Evolutionary conservation across 2,888 invertebrate genomes (phyloP).

Genomic region (Teleogryllus oceanicus): DNA sequence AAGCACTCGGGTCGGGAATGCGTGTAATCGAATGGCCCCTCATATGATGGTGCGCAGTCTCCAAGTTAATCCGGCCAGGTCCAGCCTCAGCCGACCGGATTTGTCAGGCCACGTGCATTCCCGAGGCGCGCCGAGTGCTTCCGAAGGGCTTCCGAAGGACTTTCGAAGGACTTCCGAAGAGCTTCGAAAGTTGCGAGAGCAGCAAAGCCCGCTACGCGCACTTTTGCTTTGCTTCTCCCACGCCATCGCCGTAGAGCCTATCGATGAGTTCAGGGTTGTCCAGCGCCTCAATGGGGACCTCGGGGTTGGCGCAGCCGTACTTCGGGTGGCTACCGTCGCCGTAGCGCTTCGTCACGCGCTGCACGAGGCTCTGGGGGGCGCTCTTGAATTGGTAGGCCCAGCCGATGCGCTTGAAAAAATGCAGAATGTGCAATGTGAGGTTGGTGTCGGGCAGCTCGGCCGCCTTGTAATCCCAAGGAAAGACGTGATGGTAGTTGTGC

Average conservation of each 20-base stretch:
- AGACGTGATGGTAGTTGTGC: constrained; percentile 57
- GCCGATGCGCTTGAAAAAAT: constrained; percentile 68
- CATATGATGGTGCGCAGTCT: too few relatives aligned
- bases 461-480: constrained; percentile 67
- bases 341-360: constrained; percentile 53
- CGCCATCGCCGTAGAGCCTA: neutral
- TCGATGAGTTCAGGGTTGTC: neutral
- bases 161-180: too few relatives aligned
- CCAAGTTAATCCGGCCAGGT: too few relatives aligned
- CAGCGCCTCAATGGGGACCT: neutral
- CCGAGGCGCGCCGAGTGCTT: too few relatives aligned
- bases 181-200: too few relatives aligned
- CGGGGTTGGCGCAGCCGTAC: neutral
- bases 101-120: too few relatives aligned
- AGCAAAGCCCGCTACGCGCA: neutral
- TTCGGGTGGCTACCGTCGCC: constrained; percentile 56
- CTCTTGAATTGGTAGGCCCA: constrained; percentile 75
- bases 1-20: too few relatives aligned
- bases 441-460: constrained; percentile 61
- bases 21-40: too few relatives aligned
- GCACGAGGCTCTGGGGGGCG: constrained; percentile 57
- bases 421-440: constrained; percentile 66
- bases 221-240: neutral
- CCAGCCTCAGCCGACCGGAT: too few relatives aligned
- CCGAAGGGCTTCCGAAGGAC: too few relatives aligned